Evolutionary conservation across 2,888 invertebrate genomes (phyloP).

Genomic region (Eledone cirrhosa): DNA sequence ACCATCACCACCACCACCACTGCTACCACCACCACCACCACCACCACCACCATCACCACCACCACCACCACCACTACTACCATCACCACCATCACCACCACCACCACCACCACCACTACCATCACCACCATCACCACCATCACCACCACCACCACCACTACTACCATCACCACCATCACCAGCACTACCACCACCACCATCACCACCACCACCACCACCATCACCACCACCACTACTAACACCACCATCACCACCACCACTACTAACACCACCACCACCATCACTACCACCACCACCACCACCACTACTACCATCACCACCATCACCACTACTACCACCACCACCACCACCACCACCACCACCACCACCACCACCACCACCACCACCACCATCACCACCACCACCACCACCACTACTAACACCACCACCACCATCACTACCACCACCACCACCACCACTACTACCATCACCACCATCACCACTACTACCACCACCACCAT

Average conservation of each 20-base stretch:
- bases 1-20: no score
- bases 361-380: neutral
- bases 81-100: neutral
- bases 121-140: neutral
- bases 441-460: no score
- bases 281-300: slow-evolving; percentile 1
- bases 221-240: no score
- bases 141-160: neutral
- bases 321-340: slow-evolving; percentile 7
- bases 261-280: no score
- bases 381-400: neutral
- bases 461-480: neutral
- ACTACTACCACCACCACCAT: neutral
- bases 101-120: no score
- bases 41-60: neutral
- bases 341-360: slow-evolving; percentile 4
- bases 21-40: neutral
- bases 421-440: no score
- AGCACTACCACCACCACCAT: neutral
- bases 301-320: slow-evolving; percentile 7
- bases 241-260: no score
- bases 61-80: neutral
- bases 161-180: neutral
- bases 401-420: no score
- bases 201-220: neutral